Base-by-base conservation (phyloP, 1,140 invertebrate genomes). In the Trichonephila clavipes region DNA sequence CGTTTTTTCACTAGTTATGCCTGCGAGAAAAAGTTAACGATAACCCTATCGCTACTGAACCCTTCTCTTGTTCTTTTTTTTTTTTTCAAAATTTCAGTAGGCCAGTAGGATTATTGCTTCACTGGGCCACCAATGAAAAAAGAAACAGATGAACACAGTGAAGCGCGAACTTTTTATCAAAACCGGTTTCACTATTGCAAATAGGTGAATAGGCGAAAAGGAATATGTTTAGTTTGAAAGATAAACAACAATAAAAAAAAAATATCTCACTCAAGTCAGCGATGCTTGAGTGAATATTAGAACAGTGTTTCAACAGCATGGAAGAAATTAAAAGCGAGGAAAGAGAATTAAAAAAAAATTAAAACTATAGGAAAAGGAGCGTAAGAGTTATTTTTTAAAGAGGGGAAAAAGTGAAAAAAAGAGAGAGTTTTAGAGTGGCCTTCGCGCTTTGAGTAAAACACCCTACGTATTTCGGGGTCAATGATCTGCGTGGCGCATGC, bases 401-500 rank as follows among this genome's bases (percentile, higher is more conserved):
- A 14, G 64, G 40, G 51, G 10, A 51, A 64, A 85, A 61, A 24
- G 44, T 21, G 83, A 7, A 85, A 85, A 85, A n/a, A n/a, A n/a
- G n/a, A 28, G 28, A 40, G 58, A 85, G 58, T 77, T 77, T 62
- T 87, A 19, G n/a, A 51, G n/a, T 19, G 19, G 90, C 61, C 51
- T 69, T 92, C 82, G 62, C 51, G 62, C 51, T 51, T 14, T 44
- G 82, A 77, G 72, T 44, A 86, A 86, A 86, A 69, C 28, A n/a
- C 64, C 40, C 83, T 58, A 85, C 83, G 72, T 44, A 88, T 88
- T 92, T 88, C 85, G 92, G 69, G 92, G 85, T 93, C 92, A 88
- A 72, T 88, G 92, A 93, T 81, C 92, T 82, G 34, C 5, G 85
- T n/a, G 51, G 92, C 92, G 92, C 92, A 93, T 88, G 92, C 92